Base-by-base conservation (phyloP, 2,113 vertebrate species). In the Sciurus niger region DNA sequence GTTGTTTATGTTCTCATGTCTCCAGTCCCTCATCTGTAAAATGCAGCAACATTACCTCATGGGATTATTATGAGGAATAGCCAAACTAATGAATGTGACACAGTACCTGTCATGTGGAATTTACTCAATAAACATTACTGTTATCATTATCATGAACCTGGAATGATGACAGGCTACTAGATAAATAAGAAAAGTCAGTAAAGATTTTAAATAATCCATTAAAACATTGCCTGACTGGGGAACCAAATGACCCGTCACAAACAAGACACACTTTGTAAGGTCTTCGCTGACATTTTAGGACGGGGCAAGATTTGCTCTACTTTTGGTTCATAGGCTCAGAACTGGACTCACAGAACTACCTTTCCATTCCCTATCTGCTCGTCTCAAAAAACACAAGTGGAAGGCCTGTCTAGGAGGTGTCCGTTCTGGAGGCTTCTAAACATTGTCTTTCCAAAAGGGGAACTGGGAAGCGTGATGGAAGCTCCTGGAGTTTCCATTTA, bases 401-500 rank as follows among this genome's bases (percentile, higher is more conserved):
- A 86, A 79, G 32, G 16, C n/a, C 68, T 11, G 24, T 37, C 32
- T 43, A 8, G 0, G 5, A 80, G 70, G 20, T 22, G 1, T 73
- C 67, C 55, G 4, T 84, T 53, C 65, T 48, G 91, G 88, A 17
- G 14, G 37, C 43, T 94, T 82, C 65, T 40, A 30, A 60, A 76
- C 2, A 0, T 48, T 70, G 58, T 95, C 51, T 87, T 83, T 84
- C 84, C 46, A 72, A 87, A 86, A n/a, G 30, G 24, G 4, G 11
- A 18, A 77, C 25, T 22, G 51, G 77, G 65, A 86, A 89, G 67
- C n/a, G 60, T 5, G 63, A 74, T 11, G 37, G 40, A 73, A 70
- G 20, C 48, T n/a, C 86, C 86, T 30, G 32, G 53, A 89, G 55
- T 70, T 90, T 94, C 70, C 40, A 58, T 43, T 84, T 73, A 79